Percentiles rank a stretch among this genome's conserved stretches.
phyloP scores from a whole-genome alignment of 2,113 vertebrate genomes.

The Colaptes auratus region DNA sequence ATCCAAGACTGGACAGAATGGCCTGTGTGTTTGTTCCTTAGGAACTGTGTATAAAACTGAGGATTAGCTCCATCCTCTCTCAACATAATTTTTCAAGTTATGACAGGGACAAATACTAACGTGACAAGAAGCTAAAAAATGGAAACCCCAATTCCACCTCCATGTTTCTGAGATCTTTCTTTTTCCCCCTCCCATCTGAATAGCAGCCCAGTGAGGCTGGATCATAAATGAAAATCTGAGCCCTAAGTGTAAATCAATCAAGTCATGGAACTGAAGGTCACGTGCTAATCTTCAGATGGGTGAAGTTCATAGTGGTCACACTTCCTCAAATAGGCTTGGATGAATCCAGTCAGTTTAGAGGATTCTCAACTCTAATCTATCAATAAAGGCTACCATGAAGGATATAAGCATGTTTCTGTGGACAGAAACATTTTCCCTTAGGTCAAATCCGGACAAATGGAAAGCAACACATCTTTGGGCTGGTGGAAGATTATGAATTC shows the following conservation, averaged over 20 bases:
- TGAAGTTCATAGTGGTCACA: not conserved
- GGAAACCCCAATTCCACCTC: not conserved
- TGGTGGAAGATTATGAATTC: not conserved
- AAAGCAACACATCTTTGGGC: not conserved
- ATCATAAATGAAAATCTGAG: not conserved
- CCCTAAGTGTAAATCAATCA: not conserved
- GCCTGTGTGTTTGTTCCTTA: not conserved
- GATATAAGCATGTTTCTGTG: not conserved
- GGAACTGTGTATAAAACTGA: not conserved
- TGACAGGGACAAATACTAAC: not conserved
- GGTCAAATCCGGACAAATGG: not conserved
- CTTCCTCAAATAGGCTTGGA: not conserved
- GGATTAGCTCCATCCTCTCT: not conserved
- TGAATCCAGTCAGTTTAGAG: not conserved
- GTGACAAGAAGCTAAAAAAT: not conserved
- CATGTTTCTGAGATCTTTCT: not conserved
- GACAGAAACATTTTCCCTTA: not conserved
- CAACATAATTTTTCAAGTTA: not conserved
- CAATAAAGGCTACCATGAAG: not conserved
- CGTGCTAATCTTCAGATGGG: not conserved
- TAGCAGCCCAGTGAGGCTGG: not conserved
- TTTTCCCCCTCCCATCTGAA: not conserved
- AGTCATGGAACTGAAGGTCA: not conserved
- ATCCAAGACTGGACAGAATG: not conserved
- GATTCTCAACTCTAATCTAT: not conserved